phyloP scores from a whole-genome alignment of 2,888 invertebrate genomes.

The Trachelus tabidus region DNA sequence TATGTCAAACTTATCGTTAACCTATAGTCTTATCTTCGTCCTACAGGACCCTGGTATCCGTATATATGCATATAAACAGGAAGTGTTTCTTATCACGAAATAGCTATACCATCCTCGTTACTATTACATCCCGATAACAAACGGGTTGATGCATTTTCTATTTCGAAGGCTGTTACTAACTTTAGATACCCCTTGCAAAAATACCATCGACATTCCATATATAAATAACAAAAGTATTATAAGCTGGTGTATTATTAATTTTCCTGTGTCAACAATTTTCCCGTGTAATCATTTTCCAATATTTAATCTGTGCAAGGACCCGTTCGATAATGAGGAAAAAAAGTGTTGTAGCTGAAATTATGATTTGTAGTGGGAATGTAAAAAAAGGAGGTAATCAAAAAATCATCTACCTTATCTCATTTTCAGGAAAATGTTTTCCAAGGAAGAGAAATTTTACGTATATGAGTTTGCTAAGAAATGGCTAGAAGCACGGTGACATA shows the following conservation, averaged over 20 bases:
- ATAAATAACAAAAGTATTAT: neutral
- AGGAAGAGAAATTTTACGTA: neutral
- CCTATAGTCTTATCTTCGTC: neutral
- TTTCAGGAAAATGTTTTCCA: neutral
- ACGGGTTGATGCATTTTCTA: neutral
- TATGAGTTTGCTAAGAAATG: neutral
- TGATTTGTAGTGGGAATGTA: neutral
- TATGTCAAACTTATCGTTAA: neutral
- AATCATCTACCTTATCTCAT: neutral
- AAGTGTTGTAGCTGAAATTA: neutral
- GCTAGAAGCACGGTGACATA: conserved; percentile 1
- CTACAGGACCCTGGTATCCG: neutral
- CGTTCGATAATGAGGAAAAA: neutral
- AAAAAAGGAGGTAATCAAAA: neutral
- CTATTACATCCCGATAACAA: neutral
- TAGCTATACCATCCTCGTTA: neutral
- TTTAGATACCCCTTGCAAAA: neutral
- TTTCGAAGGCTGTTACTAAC: neutral
- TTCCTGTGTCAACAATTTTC: neutral
- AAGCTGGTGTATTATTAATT: neutral
- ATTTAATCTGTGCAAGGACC: neutral
- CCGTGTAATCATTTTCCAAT: neutral
- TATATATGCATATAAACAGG: neutral
- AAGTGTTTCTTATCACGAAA: neutral
- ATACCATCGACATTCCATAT: neutral